Evolutionary conservation across 2,797 vertebrate genomes (phyloP), one percentile per base, ranked within the genome.

Genomic region (Sebastes trivittatus): DNA sequence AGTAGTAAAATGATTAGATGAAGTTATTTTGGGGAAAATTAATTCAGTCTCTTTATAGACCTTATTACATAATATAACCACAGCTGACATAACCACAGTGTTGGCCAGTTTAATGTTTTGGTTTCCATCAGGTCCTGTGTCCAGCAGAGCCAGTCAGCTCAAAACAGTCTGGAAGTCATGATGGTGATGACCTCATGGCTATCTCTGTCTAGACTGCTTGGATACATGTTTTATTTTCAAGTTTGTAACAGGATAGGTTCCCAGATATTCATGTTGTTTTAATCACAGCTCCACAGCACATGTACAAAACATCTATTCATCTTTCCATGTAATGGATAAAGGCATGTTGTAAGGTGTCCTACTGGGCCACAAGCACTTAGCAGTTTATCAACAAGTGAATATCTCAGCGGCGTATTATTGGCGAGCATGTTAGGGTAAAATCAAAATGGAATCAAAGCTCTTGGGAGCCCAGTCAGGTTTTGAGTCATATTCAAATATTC

Each of bases 51-150:
- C 69, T 80, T 84, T 77, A 11, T 56, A 69, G 25, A 72, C 56
- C 54, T 16, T 25, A 82, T 94, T 92, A 89, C 68, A 77, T 89
- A 91, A 89, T 64, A 34, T 68, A 74, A 71, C 78, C 71, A 73
- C 79, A 85, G 86, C 80, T 87, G 86, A 88, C 73, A 81, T 70
- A 75, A 76, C 78, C 69, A 49, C 68, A 80, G 78, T 79, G 78
- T 77, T 81, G 77, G 87, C 75, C 58, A 68, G 75, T 75, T 70
- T 72, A 71, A 23, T 94, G 88, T 93, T 94, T 93, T 85, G 90
- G 92, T 94, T 95, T 94, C 93, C 89, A 85, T 87, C 72, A 49
- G 71, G 82, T 85, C 83, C 80, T 60, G 76, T 84, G 88, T 88
- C 88, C 87, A 90, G 85, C 89, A 86, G 89, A 93, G 89, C 87